These are phyloP conservation scores for Ataeniobius toweri DNA, from an alignment of 2,797 vertebrate species.

Conservation along the genomic window DNA sequence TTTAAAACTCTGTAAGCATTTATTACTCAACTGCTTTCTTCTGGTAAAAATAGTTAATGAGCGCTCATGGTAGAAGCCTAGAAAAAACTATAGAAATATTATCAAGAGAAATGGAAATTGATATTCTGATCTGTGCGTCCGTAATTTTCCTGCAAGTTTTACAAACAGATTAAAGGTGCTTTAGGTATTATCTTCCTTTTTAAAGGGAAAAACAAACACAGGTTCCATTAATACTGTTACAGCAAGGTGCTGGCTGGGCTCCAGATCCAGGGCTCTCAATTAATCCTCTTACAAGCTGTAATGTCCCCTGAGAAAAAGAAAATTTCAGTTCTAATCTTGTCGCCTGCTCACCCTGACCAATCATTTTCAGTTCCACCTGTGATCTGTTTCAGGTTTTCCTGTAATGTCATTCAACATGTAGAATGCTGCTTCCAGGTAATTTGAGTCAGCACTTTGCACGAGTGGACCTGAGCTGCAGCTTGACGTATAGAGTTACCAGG, in stretches of 20 bases:
- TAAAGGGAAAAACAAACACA: background rate
- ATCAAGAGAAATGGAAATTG: too few relatives aligned
- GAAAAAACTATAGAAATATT: background rate
- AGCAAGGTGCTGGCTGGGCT: background rate
- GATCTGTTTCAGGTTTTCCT: background rate
- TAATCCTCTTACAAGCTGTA: conserved; percentile 13
- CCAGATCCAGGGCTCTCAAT: background rate
- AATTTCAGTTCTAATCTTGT: background rate
- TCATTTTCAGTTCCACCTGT: background rate
- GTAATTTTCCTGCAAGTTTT: background rate
- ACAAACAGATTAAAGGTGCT: background rate
- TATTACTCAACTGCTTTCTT: background rate
- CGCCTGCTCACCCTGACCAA: background rate
- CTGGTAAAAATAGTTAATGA: too few relatives aligned
- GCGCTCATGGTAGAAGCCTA: background rate
- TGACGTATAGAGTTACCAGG: background rate
- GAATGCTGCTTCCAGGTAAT: background rate
- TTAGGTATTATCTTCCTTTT: background rate
- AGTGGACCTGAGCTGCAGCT: background rate
- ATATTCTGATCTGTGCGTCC: background rate
- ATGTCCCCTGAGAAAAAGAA: background rate
- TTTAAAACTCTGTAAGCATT: background rate
- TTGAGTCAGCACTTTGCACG: background rate
- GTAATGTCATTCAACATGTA: background rate
- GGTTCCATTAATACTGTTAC: background rate